Base-by-base conservation (phyloP, 2,888 invertebrate genomes). In the Dioctria rufipes region DNA sequence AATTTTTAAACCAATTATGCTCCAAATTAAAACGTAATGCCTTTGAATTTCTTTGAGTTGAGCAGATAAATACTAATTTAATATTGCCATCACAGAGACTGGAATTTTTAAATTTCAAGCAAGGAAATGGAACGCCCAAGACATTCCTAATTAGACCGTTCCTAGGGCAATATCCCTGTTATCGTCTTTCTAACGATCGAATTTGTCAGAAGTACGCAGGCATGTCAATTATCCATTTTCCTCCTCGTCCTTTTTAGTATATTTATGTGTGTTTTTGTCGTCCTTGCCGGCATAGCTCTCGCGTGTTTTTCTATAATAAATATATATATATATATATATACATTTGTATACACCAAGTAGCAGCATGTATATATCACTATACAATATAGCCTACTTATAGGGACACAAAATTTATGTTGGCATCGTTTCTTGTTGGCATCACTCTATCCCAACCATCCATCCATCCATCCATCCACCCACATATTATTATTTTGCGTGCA, bases 61-160 rank as follows among this genome's bases (percentile, higher is more conserved):
- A 11, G 9, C 43, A 67, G 67, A 67, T 67, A 67, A 67, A 42
- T n/a, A 67, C 49, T 43, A 67, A 67, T 67, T 46, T 67, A 67
- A 67, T 67, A 67, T 67, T 49, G 67, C 54, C 73, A 58, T 54
- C 39, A 2, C 25, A 25, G 58, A 51, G 42, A 5, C 39, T 9
- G 42, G 9, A 5, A 11, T 73, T 5, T 37, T 11, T 39, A 54
- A 73, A 73, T 54, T 73, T 40, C 42, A 25, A 61, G 40, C 75
- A 60, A 75, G 58, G n/a, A 58, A 25, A 66, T 65, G 80, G 79
- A 81, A 81, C 79, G 81, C 81, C 60, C 13, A 80, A 81, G 66
- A 80, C 80, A 82, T 82, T 80, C 71, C 80, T 80, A 82, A 82
- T 82, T 82, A 82, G 81, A 78, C 13, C 77, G 80, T 80, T 80